Conservation (phyloP, 2,888 invertebrate genomes). For the Volucella zonaria region DNA sequence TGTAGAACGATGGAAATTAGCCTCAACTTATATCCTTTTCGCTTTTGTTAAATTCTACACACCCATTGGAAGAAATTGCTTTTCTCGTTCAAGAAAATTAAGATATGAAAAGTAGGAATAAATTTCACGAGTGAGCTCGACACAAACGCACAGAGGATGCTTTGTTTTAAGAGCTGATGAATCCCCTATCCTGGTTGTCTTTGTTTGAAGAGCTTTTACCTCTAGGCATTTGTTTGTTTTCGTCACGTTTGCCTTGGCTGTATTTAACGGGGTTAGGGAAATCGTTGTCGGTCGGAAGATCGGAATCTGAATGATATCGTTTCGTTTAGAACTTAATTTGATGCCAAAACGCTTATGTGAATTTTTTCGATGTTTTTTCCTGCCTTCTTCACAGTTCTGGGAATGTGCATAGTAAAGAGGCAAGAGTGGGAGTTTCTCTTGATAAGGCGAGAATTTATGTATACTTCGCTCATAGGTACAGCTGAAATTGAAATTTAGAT, state of each 20-base stretch:
- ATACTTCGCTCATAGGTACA: neutral
- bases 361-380: neutral
- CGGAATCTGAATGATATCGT: slow-evolving; percentile 21
- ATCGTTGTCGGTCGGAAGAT: neutral
- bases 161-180: neutral
- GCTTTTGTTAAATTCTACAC: neutral
- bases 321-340: slow-evolving; percentile 37
- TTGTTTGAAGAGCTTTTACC: neutral
- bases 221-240: slow-evolving; percentile 2
- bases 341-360: slow-evolving; percentile 5
- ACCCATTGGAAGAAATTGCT: slow-evolving; percentile 13
- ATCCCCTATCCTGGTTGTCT: neutral
- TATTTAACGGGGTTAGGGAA: neutral
- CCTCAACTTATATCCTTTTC: neutral
- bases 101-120: slow-evolving; percentile 46
- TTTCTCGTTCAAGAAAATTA: slow-evolving; percentile 1
- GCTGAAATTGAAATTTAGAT: slow-evolving; percentile 16
- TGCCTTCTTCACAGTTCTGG: neutral
- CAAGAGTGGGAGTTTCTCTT: neutral
- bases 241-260: neutral
- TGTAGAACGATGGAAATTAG: slow-evolving; percentile 29
- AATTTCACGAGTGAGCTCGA: slow-evolving; percentile 23
- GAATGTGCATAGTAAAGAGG: neutral
- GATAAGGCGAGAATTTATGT: neutral
- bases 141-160: slow-evolving; percentile 1